A percentile compares a stretch with the other conserved stretches of the same genome.
These are phyloP conservation scores for Luperina testacea DNA, from an alignment of 2,888 invertebrate species.

Conservation along the genomic window DNA sequence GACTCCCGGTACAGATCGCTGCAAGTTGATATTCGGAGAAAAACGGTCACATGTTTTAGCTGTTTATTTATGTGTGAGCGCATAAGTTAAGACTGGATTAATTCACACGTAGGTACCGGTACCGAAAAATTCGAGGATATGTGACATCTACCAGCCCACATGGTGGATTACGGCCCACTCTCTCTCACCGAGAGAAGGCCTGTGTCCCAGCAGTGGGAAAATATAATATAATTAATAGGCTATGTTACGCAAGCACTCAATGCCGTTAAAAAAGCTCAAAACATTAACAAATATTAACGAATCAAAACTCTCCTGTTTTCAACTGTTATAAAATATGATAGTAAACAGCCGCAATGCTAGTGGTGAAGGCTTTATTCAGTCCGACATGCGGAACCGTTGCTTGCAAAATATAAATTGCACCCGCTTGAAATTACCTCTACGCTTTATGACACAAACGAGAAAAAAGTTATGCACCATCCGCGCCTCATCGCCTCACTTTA, in stretches of 20 bases:
- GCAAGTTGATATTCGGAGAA: too few species aligned
- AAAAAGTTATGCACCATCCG: conserved; percentile 77
- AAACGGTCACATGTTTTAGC: too few species aligned
- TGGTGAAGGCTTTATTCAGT: conserved; percentile 79
- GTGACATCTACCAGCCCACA: too few species aligned
- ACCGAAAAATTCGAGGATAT: too few species aligned
- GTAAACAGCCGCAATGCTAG: conserved; percentile 67
- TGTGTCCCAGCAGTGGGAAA: too few species aligned
- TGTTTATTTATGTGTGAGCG: not conserved
- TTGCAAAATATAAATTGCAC: conserved; percentile 83
- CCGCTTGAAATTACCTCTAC: conserved; percentile 82
- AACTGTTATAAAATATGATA: conserved; percentile 66
- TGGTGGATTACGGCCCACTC: too few species aligned
- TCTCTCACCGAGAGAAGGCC: too few species aligned
- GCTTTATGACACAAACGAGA: conserved; percentile 82
- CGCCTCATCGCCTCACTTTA: conserved; percentile 73
- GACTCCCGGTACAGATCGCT: too few species aligned
- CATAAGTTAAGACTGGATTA: too few species aligned
- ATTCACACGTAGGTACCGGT: not conserved
- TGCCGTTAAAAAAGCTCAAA: conserved; percentile 1
- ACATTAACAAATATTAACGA: not conserved
- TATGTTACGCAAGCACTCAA: not conserved
- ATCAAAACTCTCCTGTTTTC: conserved; percentile 20
- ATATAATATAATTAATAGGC: too few species aligned
- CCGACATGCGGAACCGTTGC: conserved; percentile 76